These are phyloP conservation scores for Ictidomys tridecemlineatus DNA, from an alignment of 2,113 vertebrate genomes.

Conservation along the genomic window DNA sequence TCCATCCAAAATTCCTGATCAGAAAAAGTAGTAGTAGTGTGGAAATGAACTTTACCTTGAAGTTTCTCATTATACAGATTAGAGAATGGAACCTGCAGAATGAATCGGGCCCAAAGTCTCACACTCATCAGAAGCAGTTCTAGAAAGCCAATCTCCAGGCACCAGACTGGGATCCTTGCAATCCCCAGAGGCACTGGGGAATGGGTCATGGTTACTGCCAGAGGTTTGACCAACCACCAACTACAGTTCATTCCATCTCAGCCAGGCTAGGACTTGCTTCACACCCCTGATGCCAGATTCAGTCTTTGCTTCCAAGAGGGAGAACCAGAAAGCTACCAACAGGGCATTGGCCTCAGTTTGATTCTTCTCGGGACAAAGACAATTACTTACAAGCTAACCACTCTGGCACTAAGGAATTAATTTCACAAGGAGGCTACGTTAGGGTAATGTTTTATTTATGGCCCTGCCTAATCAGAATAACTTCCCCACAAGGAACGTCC, in stretches of 20 bases:
- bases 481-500: conserved; percentile 8
- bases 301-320: background rate
- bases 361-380: conserved; percentile 26
- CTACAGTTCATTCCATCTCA: background rate
- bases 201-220: background rate
- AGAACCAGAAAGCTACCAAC: background rate
- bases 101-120: background rate
- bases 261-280: background rate
- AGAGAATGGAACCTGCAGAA: conserved; percentile 9
- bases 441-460: conserved; percentile 69
- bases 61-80: background rate
- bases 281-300: background rate
- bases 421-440: conserved; percentile 43
- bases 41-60: background rate
- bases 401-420: conserved; percentile 37
- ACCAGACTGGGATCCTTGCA: background rate
- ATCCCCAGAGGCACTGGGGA: background rate
- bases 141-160: background rate
- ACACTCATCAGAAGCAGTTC: background rate
- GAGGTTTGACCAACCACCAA: background rate
- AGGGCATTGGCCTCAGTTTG: background rate
- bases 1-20: conserved; percentile 18
- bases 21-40: background rate
- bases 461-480: conserved; percentile 38
- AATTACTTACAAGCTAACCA: conserved; percentile 13